A percentile compares a stretch with the other conserved stretches of the same genome.
Evolutionary conservation across 2,797 vertebrate species (phyloP).

Genomic region (Alfaro cultratus): DNA sequence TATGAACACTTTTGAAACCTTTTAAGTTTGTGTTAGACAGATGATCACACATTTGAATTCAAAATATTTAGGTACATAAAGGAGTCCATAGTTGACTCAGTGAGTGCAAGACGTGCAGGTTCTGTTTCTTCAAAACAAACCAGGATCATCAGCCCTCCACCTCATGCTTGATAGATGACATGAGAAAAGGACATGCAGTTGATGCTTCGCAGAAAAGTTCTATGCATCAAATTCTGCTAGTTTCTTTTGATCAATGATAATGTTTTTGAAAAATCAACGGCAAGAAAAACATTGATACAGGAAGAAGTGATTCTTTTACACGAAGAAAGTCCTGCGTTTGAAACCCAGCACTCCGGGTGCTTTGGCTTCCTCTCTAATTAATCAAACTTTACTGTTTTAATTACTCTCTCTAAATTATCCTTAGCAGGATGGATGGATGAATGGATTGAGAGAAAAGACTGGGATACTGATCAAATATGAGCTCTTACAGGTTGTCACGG

Average conservation of each 20-base stretch:
- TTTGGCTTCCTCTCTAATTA: neutral
- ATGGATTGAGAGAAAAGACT: neutral
- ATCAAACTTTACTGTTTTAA: neutral
- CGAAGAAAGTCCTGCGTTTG: neutral
- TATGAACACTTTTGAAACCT: neutral
- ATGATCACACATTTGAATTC: neutral
- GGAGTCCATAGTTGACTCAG: neutral
- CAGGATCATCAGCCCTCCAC: neutral
- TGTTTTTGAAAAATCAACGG: neutral
- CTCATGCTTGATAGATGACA: neutral
- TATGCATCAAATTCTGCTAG: neutral
- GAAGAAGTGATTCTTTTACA: neutral
- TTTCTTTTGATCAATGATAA: neutral
- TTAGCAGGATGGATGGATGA: neutral
- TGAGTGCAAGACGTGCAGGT: neutral
- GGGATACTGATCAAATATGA: neutral
- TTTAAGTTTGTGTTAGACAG: neutral
- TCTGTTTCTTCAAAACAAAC: neutral
- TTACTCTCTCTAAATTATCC: neutral
- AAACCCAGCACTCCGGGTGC: neutral
- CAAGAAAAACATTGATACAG: no score
- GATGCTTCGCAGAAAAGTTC: neutral
- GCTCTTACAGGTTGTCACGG: neutral
- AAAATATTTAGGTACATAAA: neutral
- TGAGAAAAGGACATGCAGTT: neutral